Conservation (phyloP, 2,888 invertebrate species). For the Nomada fucata region DNA sequence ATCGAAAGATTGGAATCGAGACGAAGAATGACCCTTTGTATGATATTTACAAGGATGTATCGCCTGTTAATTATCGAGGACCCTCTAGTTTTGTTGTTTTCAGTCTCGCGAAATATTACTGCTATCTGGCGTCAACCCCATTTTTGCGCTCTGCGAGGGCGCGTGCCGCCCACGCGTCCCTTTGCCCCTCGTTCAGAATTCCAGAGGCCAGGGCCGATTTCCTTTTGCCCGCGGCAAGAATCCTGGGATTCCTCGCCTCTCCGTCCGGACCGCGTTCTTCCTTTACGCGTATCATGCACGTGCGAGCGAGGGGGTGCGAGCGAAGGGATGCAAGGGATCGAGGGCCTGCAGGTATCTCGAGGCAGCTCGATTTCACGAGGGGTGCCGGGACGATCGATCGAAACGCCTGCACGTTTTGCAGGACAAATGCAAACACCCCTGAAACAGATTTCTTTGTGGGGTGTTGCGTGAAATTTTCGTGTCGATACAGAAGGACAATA, state of each 20-base stretch:
- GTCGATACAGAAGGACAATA: background rate
- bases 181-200: slow-evolving; percentile 2
- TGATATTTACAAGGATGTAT: too few species aligned
- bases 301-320: slow-evolving; percentile 28
- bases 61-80: too few species aligned
- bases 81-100: too few species aligned
- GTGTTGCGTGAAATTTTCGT: background rate
- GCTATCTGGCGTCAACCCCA: background rate
- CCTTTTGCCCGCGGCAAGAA: slow-evolving; percentile 51
- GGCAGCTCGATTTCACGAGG: slow-evolving; percentile 34
- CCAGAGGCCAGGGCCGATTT: slow-evolving; percentile 20
- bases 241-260: slow-evolving; percentile 41
- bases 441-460: background rate
- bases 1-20: too few species aligned
- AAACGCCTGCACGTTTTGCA: background rate
- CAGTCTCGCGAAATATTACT: background rate
- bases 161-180: slow-evolving; percentile 19
- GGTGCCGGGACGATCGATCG: background rate
- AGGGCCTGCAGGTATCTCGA: slow-evolving; percentile 42
- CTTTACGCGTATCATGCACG: slow-evolving; percentile 36
- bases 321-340: slow-evolving; percentile 27
- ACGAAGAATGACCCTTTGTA: too few species aligned
- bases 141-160: slow-evolving; percentile 11
- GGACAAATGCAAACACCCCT: background rate
- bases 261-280: slow-evolving; percentile 34